Conservation (phyloP, 2,113 vertebrate species). For the Plotosus lineatus region DNA sequence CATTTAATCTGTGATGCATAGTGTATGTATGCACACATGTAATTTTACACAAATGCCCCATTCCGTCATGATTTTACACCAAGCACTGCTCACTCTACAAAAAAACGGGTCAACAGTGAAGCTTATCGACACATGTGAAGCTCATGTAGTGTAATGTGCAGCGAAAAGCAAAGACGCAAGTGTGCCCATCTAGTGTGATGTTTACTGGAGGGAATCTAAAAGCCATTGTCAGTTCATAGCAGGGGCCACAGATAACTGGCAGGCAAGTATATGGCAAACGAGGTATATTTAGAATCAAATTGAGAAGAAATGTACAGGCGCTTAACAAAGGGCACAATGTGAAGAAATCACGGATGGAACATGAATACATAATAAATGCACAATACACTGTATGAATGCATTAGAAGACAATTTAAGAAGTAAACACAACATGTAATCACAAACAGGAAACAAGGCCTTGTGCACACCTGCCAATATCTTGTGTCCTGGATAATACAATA, state of each 20-base stretch:
- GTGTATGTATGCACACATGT: not conserved
- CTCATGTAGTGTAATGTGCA: not conserved
- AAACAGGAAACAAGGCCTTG: not conserved
- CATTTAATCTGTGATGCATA: not conserved
- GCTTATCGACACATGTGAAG: not conserved
- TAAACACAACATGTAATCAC: not conserved
- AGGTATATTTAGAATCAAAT: not conserved
- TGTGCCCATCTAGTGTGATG: not conserved
- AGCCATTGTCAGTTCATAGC: not conserved
- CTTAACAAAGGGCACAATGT: not conserved
- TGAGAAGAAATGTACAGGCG: not conserved
- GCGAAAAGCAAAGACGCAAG: not conserved
- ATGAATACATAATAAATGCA: not conserved
- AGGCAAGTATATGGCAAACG: not conserved
- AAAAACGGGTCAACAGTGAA: not conserved
- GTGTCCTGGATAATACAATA: not conserved
- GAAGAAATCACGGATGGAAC: not conserved
- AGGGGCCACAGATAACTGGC: not conserved
- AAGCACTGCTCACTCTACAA: not conserved
- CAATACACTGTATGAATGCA: not conserved
- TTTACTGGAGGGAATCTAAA: not conserved
- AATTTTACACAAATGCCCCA: not conserved
- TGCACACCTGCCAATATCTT: not conserved
- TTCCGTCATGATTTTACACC: not conserved
- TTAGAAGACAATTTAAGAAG: not conserved